These are phyloP conservation scores for Pseudanteris insignis DNA, from an alignment of 2,888 invertebrate species.

Conservation along the genomic window DNA sequence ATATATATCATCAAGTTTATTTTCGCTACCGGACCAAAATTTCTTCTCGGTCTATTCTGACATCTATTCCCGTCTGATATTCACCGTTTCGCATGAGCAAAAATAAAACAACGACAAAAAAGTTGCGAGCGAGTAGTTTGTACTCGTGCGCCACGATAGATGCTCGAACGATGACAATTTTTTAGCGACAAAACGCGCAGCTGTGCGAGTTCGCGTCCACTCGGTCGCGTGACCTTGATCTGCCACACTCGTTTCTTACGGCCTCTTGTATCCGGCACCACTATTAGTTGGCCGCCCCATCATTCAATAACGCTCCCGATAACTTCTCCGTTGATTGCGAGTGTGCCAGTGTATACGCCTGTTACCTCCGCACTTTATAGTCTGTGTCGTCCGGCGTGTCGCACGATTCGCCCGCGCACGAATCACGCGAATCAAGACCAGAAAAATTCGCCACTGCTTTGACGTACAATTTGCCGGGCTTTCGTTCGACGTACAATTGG, in stretches of 20 bases:
- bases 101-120: too few relatives aligned
- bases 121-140: neutral
- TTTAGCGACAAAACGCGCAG: constrained; percentile 44
- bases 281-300: constrained; percentile 65
- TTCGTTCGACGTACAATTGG: too few relatives aligned
- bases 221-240: constrained; percentile 54
- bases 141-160: constrained; percentile 20
- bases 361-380: constrained; percentile 42
- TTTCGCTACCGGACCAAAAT: too few relatives aligned
- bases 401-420: constrained; percentile 21
- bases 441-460: constrained; percentile 11
- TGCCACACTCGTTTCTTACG: constrained; percentile 57
- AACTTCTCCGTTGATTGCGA: constrained; percentile 49
- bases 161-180: constrained; percentile 30
- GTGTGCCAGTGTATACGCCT: constrained; percentile 34
- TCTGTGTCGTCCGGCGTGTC: constrained; percentile 36
- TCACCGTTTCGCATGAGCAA: too few relatives aligned
- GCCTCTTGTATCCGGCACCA: constrained; percentile 63
- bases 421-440: constrained; percentile 4
- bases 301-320: constrained; percentile 65
- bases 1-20: too few relatives aligned
- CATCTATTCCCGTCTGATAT: too few relatives aligned
- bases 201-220: constrained; percentile 58
- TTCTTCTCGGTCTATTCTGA: too few relatives aligned
- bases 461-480: too few relatives aligned